phyloP scores from a whole-genome alignment of 2,888 invertebrate species.

The Hirtodrosophila cameraria region DNA sequence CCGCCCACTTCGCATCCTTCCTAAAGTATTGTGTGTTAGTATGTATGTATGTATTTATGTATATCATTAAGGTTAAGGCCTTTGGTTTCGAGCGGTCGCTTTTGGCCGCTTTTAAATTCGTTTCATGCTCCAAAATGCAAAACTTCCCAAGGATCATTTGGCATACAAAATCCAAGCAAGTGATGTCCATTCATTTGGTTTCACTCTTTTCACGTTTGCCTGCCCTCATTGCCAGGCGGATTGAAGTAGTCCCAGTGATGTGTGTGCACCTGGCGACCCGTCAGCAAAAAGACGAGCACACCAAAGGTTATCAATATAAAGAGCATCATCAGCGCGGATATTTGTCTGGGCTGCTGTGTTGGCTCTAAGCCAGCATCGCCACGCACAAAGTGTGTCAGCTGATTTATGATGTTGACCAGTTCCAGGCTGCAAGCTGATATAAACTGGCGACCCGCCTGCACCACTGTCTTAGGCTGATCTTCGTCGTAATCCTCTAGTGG shows the following conservation, averaged over 20 bases:
- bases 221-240: conserved; percentile 88
- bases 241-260: conserved; percentile 96
- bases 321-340: conserved; percentile 91
- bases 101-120: conserved; percentile 74
- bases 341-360: conserved; percentile 86
- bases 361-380: conserved; percentile 83
- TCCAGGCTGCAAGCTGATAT: conserved; percentile 88
- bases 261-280: conserved; percentile 90
- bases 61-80: conserved; percentile 74
- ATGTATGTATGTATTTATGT: conserved; percentile 47
- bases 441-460: conserved; percentile 89
- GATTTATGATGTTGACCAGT: conserved; percentile 87
- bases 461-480: conserved; percentile 87
- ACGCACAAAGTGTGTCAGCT: conserved; percentile 87
- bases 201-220: conserved; percentile 71
- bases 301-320: conserved; percentile 91
- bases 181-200: conserved; percentile 38
- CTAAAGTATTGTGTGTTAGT: conserved; percentile 66
- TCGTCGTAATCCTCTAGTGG: conserved; percentile 80
- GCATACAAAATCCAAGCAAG: conserved; percentile 33
- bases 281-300: conserved; percentile 90
- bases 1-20: conserved; percentile 43
- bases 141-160: conserved; percentile 55
- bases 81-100: conserved; percentile 71
- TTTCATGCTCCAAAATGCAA: conserved; percentile 81